Conservation (phyloP, 2,797 vertebrate genomes). For the Anas georgica region DNA sequence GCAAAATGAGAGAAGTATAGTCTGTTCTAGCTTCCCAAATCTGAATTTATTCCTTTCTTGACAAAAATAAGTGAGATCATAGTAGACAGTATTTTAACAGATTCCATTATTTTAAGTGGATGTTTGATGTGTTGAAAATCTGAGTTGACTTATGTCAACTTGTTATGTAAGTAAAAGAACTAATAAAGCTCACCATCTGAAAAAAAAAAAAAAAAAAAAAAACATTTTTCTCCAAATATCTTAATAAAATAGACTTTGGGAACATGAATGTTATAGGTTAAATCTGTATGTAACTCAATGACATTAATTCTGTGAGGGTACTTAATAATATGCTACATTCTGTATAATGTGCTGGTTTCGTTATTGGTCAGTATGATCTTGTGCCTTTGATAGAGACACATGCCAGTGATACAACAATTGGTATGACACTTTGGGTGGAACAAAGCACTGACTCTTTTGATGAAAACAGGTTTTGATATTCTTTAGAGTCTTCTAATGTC, state of each 20-base stretch:
- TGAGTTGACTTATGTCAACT: neutral
- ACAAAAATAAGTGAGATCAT: neutral
- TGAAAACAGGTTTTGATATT: conserved; percentile 8
- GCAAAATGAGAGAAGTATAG: neutral
- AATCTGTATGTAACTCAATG: neutral
- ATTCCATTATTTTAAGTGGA: neutral
- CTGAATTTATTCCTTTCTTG: neutral
- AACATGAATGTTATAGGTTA: neutral
- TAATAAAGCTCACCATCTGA: neutral
- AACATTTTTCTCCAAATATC: neutral
- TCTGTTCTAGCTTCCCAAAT: neutral
- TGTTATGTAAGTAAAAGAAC: neutral
- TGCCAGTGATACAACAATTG: neutral
- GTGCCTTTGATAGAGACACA: neutral
- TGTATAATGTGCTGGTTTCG: neutral
- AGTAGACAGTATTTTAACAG: neutral
- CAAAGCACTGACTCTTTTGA: neutral
- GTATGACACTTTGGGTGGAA: neutral
- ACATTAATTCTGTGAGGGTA: neutral
- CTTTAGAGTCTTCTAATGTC: neutral
- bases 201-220: neutral
- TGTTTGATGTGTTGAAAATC: neutral
- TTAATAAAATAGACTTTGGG: neutral
- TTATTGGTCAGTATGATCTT: neutral
- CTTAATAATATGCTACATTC: neutral